These are phyloP conservation scores for Vulpes lagopus DNA, from an alignment of 2,113 vertebrate species.

Conservation along the genomic window DNA sequence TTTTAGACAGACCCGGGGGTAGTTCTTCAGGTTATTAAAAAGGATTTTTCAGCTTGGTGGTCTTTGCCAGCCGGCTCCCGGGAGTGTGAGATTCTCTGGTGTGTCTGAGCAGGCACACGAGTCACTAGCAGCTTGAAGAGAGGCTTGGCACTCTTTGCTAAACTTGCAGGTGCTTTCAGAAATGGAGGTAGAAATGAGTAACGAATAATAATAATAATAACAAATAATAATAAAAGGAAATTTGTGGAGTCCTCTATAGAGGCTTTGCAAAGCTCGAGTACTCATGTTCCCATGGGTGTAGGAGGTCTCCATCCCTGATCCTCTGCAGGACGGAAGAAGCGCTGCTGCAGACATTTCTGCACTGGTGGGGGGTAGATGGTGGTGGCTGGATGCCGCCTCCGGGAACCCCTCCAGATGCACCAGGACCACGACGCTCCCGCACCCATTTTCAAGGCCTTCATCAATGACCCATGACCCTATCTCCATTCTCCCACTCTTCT, in stretches of 20 bases:
- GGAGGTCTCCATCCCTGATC: neutral
- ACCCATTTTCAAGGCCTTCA: neutral
- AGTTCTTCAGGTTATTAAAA: neutral
- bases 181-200: neutral
- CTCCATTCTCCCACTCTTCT: neutral
- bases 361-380: rapidly evolving
- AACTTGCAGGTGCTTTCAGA: neutral
- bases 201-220: neutral
- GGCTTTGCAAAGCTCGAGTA: neutral
- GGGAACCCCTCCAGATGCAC: neutral
- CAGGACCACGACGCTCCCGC: neutral
- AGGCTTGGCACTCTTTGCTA: neutral
- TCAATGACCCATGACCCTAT: rapidly evolving
- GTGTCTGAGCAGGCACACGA: neutral
- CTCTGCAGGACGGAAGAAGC: neutral
- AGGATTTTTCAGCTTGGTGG: neutral
- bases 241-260: neutral
- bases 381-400: neutral
- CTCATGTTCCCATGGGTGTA: rapidly evolving
- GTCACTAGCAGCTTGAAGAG: neutral
- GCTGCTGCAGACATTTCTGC: neutral
- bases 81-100: neutral
- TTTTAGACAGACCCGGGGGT: neutral
- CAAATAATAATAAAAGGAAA: neutral
- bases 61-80: neutral